These are phyloP conservation scores for Pinna nobilis DNA, from an alignment of 1,140 invertebrate genomes.

Conservation along the genomic window DNA sequence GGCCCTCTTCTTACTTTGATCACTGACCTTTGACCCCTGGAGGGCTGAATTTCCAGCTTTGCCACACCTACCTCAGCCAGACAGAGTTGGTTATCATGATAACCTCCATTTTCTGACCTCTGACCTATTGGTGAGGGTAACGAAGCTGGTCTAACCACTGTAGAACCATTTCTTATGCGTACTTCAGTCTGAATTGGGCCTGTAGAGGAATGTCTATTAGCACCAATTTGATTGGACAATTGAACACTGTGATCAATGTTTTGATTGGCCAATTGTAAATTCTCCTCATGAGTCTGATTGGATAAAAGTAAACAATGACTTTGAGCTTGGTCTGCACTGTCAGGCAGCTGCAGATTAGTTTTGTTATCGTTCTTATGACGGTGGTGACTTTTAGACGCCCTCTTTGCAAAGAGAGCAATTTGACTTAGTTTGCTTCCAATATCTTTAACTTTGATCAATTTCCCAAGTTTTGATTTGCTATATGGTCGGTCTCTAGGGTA, in stretches of 20 bases:
- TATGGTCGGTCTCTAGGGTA: slow-evolving; percentile 11
- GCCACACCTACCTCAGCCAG: slow-evolving; percentile 64
- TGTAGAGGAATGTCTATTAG: too few species aligned
- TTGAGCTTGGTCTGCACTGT: not conserved
- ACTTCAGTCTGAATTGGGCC: slow-evolving; percentile 34
- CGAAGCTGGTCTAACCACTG: slow-evolving; percentile 23
- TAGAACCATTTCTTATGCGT: slow-evolving; percentile 30
- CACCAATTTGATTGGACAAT: not conserved
- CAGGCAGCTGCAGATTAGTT: not conserved
- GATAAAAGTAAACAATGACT: not conserved
- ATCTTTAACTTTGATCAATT: slow-evolving; percentile 56
- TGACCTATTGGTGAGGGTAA: not conserved
- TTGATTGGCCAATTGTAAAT: slow-evolving; percentile 15
- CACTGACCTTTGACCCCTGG: slow-evolving; percentile 44
- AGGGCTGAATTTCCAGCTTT: slow-evolving; percentile 41
- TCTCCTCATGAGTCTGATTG: not conserved
- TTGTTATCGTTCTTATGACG: slow-evolving; percentile 3
- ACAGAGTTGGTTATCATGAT: slow-evolving; percentile 44
- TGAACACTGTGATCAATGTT: slow-evolving; percentile 15
- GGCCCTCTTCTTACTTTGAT: slow-evolving; percentile 24
- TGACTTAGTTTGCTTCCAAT: slow-evolving; percentile 44
- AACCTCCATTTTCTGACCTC: slow-evolving; percentile 19
- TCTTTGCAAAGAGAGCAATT: slow-evolving; percentile 25
- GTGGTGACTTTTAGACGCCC: not conserved
- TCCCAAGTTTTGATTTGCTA: slow-evolving; percentile 53